Evolutionary conservation across 2,888 invertebrate genomes (phyloP).

Genomic region (Eumerus sabulonum): DNA sequence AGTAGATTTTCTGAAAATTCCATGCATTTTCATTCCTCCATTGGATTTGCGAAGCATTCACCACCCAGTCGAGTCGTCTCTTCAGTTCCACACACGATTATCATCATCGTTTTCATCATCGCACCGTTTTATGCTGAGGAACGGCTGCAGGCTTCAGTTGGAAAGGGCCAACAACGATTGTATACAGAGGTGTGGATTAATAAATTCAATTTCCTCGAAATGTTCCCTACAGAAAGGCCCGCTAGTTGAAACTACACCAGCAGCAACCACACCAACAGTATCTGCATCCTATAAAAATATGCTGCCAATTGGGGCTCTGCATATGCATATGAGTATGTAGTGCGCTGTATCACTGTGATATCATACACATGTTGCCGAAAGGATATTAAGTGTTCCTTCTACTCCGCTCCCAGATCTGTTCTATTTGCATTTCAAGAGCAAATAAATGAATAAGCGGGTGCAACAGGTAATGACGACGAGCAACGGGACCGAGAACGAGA

Average conservation of each 20-base stretch:
- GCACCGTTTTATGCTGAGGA: too few species aligned
- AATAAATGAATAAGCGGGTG: conserved; percentile 60
- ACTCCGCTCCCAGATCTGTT: conserved; percentile 3
- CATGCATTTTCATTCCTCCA: conserved; percentile 56
- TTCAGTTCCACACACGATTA: not conserved
- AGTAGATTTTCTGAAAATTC: conserved; percentile 61
- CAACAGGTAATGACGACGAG: conserved; percentile 57
- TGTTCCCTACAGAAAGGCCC: not conserved
- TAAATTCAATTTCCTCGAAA: conserved; percentile 68
- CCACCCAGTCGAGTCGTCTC: conserved; percentile 24
- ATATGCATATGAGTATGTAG: not conserved
- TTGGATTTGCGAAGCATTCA: conserved; percentile 48
- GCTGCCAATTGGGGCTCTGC: conserved; percentile 12
- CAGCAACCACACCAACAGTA: not conserved
- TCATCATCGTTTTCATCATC: conserved; percentile 10
- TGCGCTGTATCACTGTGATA: conserved; percentile 9
- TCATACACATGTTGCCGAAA: conserved; percentile 41
- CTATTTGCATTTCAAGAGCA: conserved; percentile 58
- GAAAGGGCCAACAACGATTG: too few species aligned
- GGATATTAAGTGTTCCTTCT: conserved; percentile 61
- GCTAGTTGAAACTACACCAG: not conserved
- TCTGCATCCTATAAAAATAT: conserved; percentile 43
- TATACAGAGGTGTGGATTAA: conserved; percentile 60
- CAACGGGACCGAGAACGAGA: not conserved
- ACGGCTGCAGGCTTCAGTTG: too few species aligned